A percentile compares a stretch with the other conserved stretches of the same genome.
Evolutionary conservation across 37 sponge, comb jelly and placozoan genomes (phyloP).

Genomic region (Oscarella lobularis): DNA sequence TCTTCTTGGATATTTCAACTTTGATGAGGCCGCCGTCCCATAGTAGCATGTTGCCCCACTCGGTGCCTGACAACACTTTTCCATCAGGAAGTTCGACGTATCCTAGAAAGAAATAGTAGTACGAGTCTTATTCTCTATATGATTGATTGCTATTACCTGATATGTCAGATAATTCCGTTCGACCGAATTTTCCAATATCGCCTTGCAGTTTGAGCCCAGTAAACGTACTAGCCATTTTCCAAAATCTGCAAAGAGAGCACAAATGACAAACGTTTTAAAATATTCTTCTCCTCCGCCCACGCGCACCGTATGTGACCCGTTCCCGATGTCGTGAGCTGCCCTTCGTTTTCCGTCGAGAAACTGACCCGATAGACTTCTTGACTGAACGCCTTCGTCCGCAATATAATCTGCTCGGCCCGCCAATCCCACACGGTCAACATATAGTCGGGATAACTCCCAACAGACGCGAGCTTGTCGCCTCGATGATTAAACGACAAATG

Average conservation of each 20-base stretch:
- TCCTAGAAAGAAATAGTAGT: conserved; percentile 16
- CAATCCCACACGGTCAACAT: conserved; percentile 99
- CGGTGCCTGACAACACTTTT: conserved; percentile 93
- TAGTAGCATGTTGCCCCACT: conserved; percentile 99
- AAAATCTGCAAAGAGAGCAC: conserved; percentile 58
- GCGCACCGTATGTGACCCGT: conserved; percentile 82
- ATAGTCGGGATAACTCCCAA: conserved; percentile 88
- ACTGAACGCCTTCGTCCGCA: conserved; percentile 91
- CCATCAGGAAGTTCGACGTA: conserved; percentile 99
- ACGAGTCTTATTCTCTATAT: not conserved
- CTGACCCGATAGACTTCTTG: conserved; percentile 91
- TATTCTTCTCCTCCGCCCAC: not conserved
- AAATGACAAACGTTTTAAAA: not conserved
- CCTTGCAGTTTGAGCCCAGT: conserved; percentile 98
- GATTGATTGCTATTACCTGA: conserved; percentile 20
- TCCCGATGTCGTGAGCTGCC: conserved; percentile 92
- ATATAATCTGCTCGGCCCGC: conserved; percentile 76
- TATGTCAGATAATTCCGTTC: conserved; percentile 87
- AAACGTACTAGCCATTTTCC: conserved; percentile 99
- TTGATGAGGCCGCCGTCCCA: conserved; percentile 99
- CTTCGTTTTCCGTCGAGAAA: conserved; percentile 89
- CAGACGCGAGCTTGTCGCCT: conserved; percentile 78
- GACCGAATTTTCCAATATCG: conserved; percentile 91
- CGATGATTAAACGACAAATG: conserved; percentile 16
- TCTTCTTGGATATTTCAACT: conserved; percentile 80